phyloP scores from a whole-genome alignment of 2,113 vertebrate species.

The Capricornis sumatraensis region DNA sequence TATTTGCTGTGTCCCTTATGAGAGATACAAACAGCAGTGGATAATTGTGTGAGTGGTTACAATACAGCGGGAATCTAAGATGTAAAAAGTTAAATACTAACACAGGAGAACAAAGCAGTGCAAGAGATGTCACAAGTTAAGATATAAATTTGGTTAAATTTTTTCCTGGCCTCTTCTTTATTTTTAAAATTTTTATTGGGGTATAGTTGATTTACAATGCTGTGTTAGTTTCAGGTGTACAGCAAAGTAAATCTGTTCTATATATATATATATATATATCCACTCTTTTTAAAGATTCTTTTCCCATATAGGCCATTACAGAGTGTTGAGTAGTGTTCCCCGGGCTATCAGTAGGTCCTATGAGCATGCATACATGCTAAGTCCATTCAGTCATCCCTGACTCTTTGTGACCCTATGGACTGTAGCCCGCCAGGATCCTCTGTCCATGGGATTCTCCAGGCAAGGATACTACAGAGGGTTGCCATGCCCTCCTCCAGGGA shows the following conservation, averaged over 20 bases:
- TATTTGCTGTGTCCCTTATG: not conserved
- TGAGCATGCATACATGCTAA: not conserved
- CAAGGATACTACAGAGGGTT: not conserved
- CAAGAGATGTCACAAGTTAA: not conserved
- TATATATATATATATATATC: too few species aligned
- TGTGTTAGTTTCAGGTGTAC: not conserved
- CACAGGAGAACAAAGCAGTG: not conserved
- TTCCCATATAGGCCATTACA: not conserved
- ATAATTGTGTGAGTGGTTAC: not conserved
- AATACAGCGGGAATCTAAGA: not conserved
- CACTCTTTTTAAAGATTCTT: not conserved
- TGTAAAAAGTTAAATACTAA: not conserved
- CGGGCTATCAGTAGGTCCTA: not conserved
- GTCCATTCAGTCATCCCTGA: not conserved
- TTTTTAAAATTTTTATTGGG: not conserved
- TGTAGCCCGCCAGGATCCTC: not conserved
- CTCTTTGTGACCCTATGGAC: not conserved
- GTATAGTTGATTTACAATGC: not conserved
- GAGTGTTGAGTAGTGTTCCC: not conserved
- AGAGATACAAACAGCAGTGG: not conserved
- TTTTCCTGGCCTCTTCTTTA: not conserved
- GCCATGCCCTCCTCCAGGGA: not conserved
- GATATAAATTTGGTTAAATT: not conserved
- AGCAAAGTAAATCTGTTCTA: not conserved
- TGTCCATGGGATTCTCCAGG: not conserved